These are phyloP conservation scores for Eumacrocentrus americanus DNA, from an alignment of 2,888 invertebrate species.

Conservation along the genomic window DNA sequence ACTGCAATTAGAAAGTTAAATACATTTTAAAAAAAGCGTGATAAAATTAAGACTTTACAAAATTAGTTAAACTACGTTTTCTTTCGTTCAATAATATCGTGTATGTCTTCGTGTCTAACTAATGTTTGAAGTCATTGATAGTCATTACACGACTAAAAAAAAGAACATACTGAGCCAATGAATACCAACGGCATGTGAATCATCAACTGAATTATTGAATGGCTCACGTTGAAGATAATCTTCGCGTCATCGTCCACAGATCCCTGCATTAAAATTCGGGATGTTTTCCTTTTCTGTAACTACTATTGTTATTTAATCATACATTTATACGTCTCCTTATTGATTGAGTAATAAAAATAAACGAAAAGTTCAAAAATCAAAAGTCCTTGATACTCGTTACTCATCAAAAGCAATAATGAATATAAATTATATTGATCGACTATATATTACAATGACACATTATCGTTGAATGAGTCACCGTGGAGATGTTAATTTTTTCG, in stretches of 20 bases:
- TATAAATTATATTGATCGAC: not conserved
- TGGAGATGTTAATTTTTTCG: too few relatives aligned
- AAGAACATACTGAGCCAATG: constrained; percentile 4
- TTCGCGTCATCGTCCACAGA: too few relatives aligned
- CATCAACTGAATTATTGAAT: constrained; percentile 8
- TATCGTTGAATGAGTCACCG: constrained; percentile 16
- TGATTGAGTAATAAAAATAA: constrained; percentile 41
- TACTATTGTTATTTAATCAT: constrained; percentile 45
- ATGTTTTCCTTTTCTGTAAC: constrained; percentile 28
- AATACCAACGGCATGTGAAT: constrained; percentile 1
- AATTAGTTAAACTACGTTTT: too few relatives aligned
- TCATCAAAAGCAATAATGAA: not conserved
- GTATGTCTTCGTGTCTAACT: too few relatives aligned
- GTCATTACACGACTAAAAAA: too few relatives aligned
- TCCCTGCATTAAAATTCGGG: not conserved
- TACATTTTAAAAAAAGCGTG: too few relatives aligned
- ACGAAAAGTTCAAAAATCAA: constrained; percentile 1
- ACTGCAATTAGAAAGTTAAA: not conserved
- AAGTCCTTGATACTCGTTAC: not conserved
- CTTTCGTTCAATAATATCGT: too few relatives aligned
- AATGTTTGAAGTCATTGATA: too few relatives aligned
- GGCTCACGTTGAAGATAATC: constrained; percentile 7
- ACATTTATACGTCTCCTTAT: constrained; percentile 48
- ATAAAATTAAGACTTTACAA: not conserved
- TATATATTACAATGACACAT: not conserved